These are phyloP conservation scores for Sardina pilchardus DNA, from an alignment of 2,113 vertebrate species.

Conservation along the genomic window DNA sequence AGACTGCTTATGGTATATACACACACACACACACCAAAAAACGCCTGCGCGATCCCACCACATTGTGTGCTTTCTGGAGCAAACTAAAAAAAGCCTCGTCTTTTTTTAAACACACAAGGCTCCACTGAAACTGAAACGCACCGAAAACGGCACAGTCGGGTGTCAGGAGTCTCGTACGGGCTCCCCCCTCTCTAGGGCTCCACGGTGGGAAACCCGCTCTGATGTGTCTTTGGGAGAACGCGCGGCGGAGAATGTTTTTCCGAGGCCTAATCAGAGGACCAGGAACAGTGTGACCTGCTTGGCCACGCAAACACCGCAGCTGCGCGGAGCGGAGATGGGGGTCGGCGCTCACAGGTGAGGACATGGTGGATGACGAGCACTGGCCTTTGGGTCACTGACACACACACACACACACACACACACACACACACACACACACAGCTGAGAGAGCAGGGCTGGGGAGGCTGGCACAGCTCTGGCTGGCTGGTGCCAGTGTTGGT, in stretches of 20 bases:
- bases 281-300: background rate
- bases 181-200: background rate
- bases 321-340: background rate
- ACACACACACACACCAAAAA: constrained; percentile 10
- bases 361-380: background rate
- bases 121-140: constrained; percentile 12
- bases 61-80: background rate
- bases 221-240: background rate
- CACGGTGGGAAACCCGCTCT: background rate
- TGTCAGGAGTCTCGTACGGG: too few species aligned
- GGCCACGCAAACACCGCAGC: background rate
- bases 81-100: constrained; percentile 17
- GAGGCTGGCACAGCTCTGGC: constrained; percentile 13
- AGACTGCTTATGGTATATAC: background rate
- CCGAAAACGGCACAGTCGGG: constrained; percentile 19
- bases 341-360: background rate
- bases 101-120: background rate
- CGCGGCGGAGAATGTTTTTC: background rate
- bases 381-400: background rate
- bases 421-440: constrained; percentile 10
- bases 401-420: background rate
- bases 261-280: background rate
- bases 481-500: background rate
- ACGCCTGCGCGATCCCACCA: background rate
- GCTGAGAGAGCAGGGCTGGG: background rate